Evolutionary conservation across 2,113 vertebrate genomes (phyloP), one percentile per base, ranked within the genome.

Genomic region (Tragulus kanchil): DNA sequence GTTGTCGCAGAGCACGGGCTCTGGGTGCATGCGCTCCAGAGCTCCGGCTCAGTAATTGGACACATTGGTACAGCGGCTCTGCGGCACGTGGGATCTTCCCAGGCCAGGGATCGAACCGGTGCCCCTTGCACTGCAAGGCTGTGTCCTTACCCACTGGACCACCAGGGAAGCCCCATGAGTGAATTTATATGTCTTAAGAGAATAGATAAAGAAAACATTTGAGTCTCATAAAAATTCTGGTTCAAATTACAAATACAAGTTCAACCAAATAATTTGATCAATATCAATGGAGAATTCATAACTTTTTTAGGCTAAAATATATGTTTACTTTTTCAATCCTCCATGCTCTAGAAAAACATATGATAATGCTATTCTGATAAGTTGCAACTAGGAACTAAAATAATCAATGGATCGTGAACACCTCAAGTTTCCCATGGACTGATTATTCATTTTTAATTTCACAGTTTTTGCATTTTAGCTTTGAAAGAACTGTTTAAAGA

Each of bases 401-500:
- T 3, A 78, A 3, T 54, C 79, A 36, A 14, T 26, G 1, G 9
- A 25, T 69, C 16, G 50, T 67, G 19, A 87, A 45, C 2, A 2
- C 8, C 17, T 81, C 62, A n/a, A 31, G 9, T 50, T 92, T 88
- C 81, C 61, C 26, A 14, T 31, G 36, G 11, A 73, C 1, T 62
- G 25, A 90, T 65, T 52, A 61, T 2, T 67, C 25, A 56, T 58
- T 83, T 87, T 56, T 65, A 50, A 12, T 28, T 87, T 59, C 56
- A 69, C 7, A 64, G 13, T 42, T 82, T 65, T 92, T 26, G 88
- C 13, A 59, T 81, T 16, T 88, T 65, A 48, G 12, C 9, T 93
- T 90, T 85, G 65, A 94, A 96, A 90, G 45, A 65, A 85, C 2
- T 36, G 21, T 78, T 91, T 87, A 83, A 73, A 45, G 67, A 25